Evolutionary conservation across 2,797 vertebrate genomes (phyloP), one percentile per base, ranked within the genome.

Genomic region (Mergus octosetaceus): DNA sequence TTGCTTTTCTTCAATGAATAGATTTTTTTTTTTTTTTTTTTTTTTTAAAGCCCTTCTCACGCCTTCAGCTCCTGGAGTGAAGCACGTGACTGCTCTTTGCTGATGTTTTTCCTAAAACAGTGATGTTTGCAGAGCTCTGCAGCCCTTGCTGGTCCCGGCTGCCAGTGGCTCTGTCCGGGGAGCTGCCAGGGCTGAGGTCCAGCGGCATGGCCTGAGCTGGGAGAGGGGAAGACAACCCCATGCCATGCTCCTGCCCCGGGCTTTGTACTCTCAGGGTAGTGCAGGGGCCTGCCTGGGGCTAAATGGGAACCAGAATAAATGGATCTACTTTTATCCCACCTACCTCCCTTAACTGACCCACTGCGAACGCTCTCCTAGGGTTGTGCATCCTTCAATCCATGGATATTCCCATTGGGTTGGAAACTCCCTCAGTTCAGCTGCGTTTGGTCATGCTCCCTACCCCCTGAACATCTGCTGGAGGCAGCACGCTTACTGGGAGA

Each of bases 31-130:
- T 36, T 72, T 61, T 74, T 27, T n/a, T 69, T n/a, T 36, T 72
- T 61, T 74, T 60, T 86, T 77, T 36, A 10, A 4, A 93, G 21
- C 76, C 41, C 91, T 93, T 94, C 92, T 92, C 89, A 93, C 4
- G 85, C 94, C 93, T 95, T 91, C 89, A 68, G 76, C 93, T 93
- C 95, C 85, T 62, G 80, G 87, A 84, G 91, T 22, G 95, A 53
- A 73, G 36, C 96, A 94, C 3, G 6, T 96, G 92, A 94, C 68
- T 0, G 0, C 66, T 57, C 83, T 38, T 94, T 88, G 85, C 91
- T 71, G 76, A 66, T 90, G 83, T 88, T 97, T 95, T 97, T 95
- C 95, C 94, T 94, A 96, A 96, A 95, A 96, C 76, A 96, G 95
- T 68, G 94, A 94, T 96, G 95, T 94, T 95, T 91, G 87, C 41